Conservation (phyloP, 2,888 invertebrate genomes). For the Leucania comma region DNA sequence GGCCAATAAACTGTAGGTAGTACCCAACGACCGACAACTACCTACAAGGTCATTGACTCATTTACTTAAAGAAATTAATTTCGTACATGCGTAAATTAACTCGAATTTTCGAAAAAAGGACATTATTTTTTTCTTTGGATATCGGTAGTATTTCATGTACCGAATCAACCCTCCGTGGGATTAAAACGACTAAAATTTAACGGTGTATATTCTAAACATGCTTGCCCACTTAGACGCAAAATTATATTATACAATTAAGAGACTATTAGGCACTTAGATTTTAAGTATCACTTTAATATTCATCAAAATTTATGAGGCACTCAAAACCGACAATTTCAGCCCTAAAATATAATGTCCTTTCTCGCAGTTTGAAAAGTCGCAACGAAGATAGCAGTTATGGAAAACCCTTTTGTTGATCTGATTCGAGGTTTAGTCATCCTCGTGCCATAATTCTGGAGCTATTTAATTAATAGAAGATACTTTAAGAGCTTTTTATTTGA, state of each 20-base stretch:
- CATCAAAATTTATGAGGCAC: constrained; percentile 55
- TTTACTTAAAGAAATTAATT: too few relatives aligned
- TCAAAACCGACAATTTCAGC: constrained; percentile 45
- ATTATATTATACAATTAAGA: constrained; percentile 49
- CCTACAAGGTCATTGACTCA: too few relatives aligned
- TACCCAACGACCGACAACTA: too few relatives aligned
- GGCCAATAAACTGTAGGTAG: too few relatives aligned
- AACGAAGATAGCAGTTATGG: constrained; percentile 43
- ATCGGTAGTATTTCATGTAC: too few relatives aligned
- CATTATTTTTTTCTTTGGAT: too few relatives aligned
- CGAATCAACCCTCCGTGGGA: too few relatives aligned
- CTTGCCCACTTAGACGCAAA: constrained; percentile 26
- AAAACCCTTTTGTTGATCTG: constrained; percentile 37
- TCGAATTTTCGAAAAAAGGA: too few relatives aligned
- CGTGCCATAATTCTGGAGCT: constrained; percentile 9
- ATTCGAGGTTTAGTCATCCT: constrained; percentile 28
- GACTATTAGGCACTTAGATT: constrained; percentile 50
- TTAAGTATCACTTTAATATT: constrained; percentile 57
- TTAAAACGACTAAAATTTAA: too few relatives aligned
- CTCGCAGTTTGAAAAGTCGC: constrained; percentile 52
- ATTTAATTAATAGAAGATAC: constrained; percentile 32
- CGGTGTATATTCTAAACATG: constrained; percentile 21
- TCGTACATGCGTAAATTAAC: too few relatives aligned
- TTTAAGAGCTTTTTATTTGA: constrained; percentile 23
- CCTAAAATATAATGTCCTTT: constrained; percentile 56